These are phyloP conservation scores for Apteryx owenii DNA, from an alignment of 2,113 vertebrate genomes.

Conservation along the genomic window DNA sequence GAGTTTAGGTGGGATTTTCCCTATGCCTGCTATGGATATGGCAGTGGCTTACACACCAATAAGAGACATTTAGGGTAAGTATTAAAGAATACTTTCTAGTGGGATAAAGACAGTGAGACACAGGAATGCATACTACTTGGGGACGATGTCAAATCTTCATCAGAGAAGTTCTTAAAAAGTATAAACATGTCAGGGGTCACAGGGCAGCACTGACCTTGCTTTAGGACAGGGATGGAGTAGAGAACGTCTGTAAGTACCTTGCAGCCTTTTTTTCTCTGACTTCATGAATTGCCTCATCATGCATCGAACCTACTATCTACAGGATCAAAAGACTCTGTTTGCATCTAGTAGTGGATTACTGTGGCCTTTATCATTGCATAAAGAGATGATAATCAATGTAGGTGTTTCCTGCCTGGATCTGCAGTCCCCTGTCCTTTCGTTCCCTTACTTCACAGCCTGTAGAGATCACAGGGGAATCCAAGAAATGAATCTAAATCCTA, in stretches of 20 bases:
- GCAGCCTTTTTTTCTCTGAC: not conserved
- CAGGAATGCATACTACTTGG: not conserved
- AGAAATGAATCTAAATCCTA: not conserved
- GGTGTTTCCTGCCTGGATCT: too few relatives aligned
- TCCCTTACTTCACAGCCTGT: not conserved
- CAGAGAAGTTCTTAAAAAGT: not conserved
- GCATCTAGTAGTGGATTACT: not conserved
- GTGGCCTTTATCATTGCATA: not conserved
- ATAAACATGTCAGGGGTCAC: not conserved
- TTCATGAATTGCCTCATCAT: not conserved
- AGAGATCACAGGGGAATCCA: not conserved
- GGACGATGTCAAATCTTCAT: not conserved
- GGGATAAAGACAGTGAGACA: not conserved
- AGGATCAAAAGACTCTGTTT: not conserved
- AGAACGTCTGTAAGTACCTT: not conserved
- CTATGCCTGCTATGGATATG: not conserved
- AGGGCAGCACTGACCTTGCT: not conserved
- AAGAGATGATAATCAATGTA: not conserved
- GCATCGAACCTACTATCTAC: not conserved
- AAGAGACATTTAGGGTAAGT: not conserved
- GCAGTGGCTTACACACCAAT: not conserved
- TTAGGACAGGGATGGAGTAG: not conserved
- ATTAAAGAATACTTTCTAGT: not conserved
- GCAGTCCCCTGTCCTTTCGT: too few relatives aligned
- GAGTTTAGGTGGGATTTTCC: not conserved